Evolutionary conservation across 35 echinoderm and acorn worm species (phyloP).

Genomic region (Diadema setosum): DNA sequence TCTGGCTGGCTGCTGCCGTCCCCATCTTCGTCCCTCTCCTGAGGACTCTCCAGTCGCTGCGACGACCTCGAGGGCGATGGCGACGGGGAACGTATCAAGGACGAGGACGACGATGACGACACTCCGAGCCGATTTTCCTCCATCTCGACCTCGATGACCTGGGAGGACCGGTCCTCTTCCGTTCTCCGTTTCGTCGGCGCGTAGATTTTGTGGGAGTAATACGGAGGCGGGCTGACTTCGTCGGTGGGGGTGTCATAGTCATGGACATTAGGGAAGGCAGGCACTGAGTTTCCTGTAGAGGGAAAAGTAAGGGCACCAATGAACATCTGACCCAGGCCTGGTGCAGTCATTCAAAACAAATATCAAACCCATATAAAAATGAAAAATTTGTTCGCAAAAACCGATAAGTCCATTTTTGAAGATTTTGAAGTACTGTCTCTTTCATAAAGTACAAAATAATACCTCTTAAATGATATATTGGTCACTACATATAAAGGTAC

Average conservation of each 20-base stretch:
- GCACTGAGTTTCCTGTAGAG: background rate
- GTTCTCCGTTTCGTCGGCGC: background rate
- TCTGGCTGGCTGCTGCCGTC: constrained; percentile 24
- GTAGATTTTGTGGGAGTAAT: constrained; percentile 15
- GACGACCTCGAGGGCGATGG: background rate
- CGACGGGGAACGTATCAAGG: background rate
- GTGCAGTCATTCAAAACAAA: no score
- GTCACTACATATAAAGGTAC: no score
- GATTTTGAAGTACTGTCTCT: no score
- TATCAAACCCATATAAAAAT: no score
- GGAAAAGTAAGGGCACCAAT: no score
- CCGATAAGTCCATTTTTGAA: no score
- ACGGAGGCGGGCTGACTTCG: background rate
- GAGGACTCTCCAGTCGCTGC: background rate
- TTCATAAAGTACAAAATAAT: no score
- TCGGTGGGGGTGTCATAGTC: constrained; percentile 3
- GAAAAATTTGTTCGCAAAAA: no score
- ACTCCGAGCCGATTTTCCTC: background rate
- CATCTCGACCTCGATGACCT: background rate
- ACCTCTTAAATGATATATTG: no score
- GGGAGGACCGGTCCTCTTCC: background rate
- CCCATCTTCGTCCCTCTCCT: background rate
- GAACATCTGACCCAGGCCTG: no score
- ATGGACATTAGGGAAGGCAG: background rate
- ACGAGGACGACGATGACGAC: background rate